phyloP scores from a whole-genome alignment of 2,113 vertebrate genomes.

The Hydrochoerus hydrochaeris region DNA sequence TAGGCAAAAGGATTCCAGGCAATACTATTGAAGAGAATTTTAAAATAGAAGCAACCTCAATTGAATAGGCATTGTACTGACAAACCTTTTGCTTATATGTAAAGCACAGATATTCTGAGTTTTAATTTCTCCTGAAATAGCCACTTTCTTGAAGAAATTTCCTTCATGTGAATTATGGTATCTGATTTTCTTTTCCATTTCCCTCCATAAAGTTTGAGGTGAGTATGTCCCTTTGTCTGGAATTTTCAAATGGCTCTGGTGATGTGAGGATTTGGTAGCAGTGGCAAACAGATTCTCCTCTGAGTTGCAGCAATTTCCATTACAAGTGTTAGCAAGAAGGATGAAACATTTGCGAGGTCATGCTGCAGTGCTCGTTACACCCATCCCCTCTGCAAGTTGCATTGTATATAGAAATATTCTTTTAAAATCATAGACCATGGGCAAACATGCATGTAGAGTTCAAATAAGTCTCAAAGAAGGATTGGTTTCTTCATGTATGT shows the following conservation, averaged over 20 bases:
- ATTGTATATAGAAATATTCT: background rate
- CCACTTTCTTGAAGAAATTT: background rate
- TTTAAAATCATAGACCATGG: constrained; percentile 15
- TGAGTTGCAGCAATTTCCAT: background rate
- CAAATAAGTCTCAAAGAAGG: constrained; percentile 2
- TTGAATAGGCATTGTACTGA: background rate
- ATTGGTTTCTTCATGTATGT: background rate
- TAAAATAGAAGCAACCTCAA: background rate
- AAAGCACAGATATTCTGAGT: background rate
- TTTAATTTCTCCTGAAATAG: background rate
- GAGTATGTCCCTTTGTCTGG: background rate
- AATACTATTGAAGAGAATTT: background rate
- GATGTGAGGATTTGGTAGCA: background rate
- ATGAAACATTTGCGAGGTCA: background rate
- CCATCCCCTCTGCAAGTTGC: background rate
- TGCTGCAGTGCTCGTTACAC: background rate
- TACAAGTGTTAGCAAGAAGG: background rate
- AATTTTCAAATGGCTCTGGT: background rate
- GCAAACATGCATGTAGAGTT: background rate
- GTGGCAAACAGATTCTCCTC: background rate
- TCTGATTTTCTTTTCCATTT: background rate
- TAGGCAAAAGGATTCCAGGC: too few species aligned
- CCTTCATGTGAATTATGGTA: background rate
- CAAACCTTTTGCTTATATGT: background rate
- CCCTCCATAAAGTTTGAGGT: background rate